Percentiles rank a stretch among this genome's conserved stretches.
These are phyloP conservation scores for Theristicus caerulescens DNA, from an alignment of 2,113 vertebrate species.

Conservation along the genomic window DNA sequence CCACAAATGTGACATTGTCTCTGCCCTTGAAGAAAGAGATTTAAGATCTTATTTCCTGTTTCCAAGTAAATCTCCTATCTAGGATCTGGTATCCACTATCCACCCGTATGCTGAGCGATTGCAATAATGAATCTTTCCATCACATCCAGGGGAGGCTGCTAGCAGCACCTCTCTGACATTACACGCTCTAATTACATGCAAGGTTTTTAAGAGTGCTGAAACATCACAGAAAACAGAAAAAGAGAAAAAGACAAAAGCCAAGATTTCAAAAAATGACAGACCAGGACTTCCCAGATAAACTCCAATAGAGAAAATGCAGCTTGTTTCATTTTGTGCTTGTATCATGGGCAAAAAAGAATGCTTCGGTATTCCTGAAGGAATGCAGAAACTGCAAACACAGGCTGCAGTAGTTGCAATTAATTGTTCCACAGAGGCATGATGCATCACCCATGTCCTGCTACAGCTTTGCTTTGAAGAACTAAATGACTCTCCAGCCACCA, in stretches of 20 bases:
- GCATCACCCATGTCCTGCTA: not conserved
- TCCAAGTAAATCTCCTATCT: not conserved
- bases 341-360: not conserved
- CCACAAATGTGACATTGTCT: not conserved
- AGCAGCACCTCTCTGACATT: not conserved
- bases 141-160: not conserved
- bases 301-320: not conserved
- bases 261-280: fast-evolving
- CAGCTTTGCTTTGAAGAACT: not conserved
- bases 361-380: not conserved
- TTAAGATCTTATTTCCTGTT: not conserved
- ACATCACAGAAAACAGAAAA: not conserved
- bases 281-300: not conserved
- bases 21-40: not conserved
- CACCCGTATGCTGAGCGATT: not conserved
- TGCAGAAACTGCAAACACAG: not conserved
- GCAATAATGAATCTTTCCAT: not conserved
- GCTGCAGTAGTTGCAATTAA: not conserved
- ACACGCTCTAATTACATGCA: not conserved
- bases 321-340: not conserved
- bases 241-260: not conserved
- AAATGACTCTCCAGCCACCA: not conserved
- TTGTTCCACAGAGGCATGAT: not conserved
- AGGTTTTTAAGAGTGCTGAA: not conserved
- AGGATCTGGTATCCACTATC: not conserved